Base-by-base conservation (phyloP, 2,113 vertebrate species). In the Eudorcas thomsonii region DNA sequence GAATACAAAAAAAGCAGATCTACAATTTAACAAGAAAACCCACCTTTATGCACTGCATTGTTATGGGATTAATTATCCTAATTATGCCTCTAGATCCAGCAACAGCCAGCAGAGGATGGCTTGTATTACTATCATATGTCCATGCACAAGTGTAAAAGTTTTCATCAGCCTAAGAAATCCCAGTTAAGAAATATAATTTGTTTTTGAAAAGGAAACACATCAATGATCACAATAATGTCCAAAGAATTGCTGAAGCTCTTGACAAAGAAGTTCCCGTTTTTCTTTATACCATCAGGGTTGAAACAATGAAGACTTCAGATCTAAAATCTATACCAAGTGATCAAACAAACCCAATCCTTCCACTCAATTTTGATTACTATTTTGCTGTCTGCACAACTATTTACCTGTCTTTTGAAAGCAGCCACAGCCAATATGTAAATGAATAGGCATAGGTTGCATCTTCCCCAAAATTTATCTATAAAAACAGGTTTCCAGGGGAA, bases 21-120 rank as follows among this genome's bases (percentile, higher is more conserved):
- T 95, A 92, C 17, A 94, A 12, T 89, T 90, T 25, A 0, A 92
- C 26, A 14, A 87, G 82, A 62, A 92, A 87, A 96, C 98, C 95
- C 86, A 99, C 99, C 99, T 99, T 99, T 98, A 99, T 99, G 98
- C 99, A 99, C 98, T 99, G 99, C 99, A 99, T 99, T 86, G 99
- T 99, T 98, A 99, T 99, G 97, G 99, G 99, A 98, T 99, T 99
- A 98, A 99, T 99, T 97, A 99, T 99, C 62, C 99, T 99, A 96
- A 99, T 99, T 98, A 99, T 99, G 88, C 99, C 99, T 33, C 99
- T 99, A 54, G 99, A 99, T 23, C 99, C 99, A 80, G 99, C 99
- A 33, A 99, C 99, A 62, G 99, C 99, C 92, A 99, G 97, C 85
- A 99, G 98, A 14, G 99, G 99, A 95, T 99, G 99, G 98, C 99